Percentiles rank a stretch among this genome's conserved stretches.
Conservation (phyloP, 2,113 vertebrate genomes). For the Ophthalmolycus amberensis region DNA sequence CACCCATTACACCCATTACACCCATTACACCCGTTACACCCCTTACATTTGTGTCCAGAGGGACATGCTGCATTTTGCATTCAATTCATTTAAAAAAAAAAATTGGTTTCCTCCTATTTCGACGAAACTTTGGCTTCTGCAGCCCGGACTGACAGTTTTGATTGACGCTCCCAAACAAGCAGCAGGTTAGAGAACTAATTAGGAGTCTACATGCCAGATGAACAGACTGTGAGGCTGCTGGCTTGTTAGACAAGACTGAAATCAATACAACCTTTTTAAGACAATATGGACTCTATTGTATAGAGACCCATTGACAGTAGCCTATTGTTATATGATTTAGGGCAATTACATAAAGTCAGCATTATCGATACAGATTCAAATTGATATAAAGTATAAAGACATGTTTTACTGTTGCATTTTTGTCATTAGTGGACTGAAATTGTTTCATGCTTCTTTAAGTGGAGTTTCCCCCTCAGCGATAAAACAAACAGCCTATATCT, state of each 20-base stretch:
- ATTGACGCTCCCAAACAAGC: slow-evolving; percentile 55
- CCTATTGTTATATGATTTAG: not conserved
- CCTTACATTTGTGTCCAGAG: not conserved
- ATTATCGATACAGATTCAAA: not conserved
- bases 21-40: not conserved
- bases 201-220: slow-evolving; percentile 67
- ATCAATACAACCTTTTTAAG: slow-evolving; percentile 58
- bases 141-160: slow-evolving; percentile 2
- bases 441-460: not conserved
- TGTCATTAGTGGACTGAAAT: not conserved
- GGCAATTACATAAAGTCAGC: not conserved
- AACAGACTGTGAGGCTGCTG: slow-evolving; percentile 60
- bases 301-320: not conserved
- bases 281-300: not conserved
- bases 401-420: not conserved
- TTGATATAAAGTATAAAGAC: not conserved
- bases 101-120: not conserved
- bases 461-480: slow-evolving; percentile 40
- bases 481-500: slow-evolving; percentile 70
- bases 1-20: not conserved
- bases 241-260: slow-evolving; percentile 47
- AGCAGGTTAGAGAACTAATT: slow-evolving; percentile 72
- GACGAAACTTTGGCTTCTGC: slow-evolving; percentile 24
- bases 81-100: not conserved
- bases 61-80: not conserved